Percentiles rank a stretch among this genome's conserved stretches.
These are phyloP conservation scores for Acleris laterana DNA, from an alignment of 2,888 invertebrate genomes.

Conservation along the genomic window DNA sequence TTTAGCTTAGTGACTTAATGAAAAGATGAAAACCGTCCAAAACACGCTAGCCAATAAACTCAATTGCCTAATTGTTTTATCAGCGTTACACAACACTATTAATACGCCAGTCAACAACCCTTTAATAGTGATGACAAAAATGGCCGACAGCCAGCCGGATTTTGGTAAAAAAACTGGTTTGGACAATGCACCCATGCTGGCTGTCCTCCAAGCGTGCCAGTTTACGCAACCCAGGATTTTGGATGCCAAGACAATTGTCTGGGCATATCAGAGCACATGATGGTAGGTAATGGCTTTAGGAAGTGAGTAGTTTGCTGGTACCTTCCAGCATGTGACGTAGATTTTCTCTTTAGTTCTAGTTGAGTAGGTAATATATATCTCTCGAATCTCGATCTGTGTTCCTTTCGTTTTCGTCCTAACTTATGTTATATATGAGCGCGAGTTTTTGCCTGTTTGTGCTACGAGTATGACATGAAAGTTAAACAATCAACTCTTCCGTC, in stretches of 20 bases:
- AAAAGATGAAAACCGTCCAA: too few species aligned
- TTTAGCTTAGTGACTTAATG: too few species aligned
- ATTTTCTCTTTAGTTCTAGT: too few species aligned
- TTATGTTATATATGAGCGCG: too few species aligned
- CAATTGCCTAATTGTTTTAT: slow-evolving; percentile 6
- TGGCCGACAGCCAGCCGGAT: slow-evolving; percentile 65
- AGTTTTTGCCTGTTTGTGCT: too few species aligned
- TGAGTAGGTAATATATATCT: too few species aligned
- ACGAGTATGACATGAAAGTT: too few species aligned
- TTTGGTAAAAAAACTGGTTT: slow-evolving; percentile 56
- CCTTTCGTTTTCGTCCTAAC: too few species aligned
- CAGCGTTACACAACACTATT: slow-evolving; percentile 15
- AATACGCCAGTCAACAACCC: slow-evolving; percentile 32
- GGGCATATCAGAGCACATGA: slow-evolving; percentile 44
- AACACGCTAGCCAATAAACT: not conserved
- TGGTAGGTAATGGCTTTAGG: slow-evolving; percentile 23
- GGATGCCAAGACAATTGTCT: slow-evolving; percentile 48
- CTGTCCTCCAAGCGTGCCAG: slow-evolving; percentile 65
- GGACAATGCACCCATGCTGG: slow-evolving; percentile 62
- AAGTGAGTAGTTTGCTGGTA: not conserved
- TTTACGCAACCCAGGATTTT: slow-evolving; percentile 48
- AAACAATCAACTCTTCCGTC: too few species aligned
- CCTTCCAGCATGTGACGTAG: too few species aligned
- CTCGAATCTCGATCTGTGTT: too few species aligned
- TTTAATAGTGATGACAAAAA: slow-evolving; percentile 38